These are phyloP conservation scores for Ondatra zibethicus DNA, from an alignment of 2,113 vertebrate species.

Conservation along the genomic window DNA sequence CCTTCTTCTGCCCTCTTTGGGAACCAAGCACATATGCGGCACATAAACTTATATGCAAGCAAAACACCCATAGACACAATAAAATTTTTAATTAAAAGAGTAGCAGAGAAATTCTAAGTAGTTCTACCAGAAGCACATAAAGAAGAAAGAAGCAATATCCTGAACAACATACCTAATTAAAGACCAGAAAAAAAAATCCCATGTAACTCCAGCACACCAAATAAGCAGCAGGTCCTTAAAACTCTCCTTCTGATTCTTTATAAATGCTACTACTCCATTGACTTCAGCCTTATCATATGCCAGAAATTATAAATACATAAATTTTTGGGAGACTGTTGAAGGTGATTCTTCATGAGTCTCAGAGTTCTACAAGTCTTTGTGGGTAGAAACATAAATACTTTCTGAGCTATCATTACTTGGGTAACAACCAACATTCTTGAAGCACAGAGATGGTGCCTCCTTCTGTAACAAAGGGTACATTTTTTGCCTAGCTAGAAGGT, in stretches of 20 bases:
- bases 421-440: constrained; percentile 1
- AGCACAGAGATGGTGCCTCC: neutral
- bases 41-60: neutral
- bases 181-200: neutral
- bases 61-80: neutral
- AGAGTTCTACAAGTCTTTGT: constrained; percentile 27
- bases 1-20: neutral
- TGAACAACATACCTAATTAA: neutral
- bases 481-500: neutral
- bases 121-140: neutral
- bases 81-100: neutral
- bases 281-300: neutral
- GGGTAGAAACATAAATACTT: neutral
- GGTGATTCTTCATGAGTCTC: neutral
- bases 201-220: neutral
- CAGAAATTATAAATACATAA: neutral
- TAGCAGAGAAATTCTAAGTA: neutral
- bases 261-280: neutral
- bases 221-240: neutral
- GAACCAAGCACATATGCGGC: neutral
- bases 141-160: neutral
- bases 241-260: neutral
- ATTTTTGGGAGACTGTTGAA: neutral
- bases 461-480: neutral
- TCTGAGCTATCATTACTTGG: neutral